Percentiles rank a stretch among this genome's conserved stretches.
Evolutionary conservation across 2,113 vertebrate species (phyloP).

Genomic region (Leucopsar rothschildi): DNA sequence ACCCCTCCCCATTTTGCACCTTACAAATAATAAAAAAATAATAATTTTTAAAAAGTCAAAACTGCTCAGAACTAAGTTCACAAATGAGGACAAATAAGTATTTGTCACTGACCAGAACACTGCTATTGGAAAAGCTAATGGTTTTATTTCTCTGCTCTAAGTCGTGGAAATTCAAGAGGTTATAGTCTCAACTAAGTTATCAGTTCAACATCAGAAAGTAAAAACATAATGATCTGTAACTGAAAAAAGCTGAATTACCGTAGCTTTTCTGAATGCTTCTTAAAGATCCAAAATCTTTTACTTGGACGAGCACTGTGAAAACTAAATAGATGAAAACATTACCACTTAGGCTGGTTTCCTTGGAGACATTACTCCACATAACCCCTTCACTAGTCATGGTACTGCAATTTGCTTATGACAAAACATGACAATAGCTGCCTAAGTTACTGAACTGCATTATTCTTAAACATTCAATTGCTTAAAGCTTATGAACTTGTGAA

Average conservation of each 20-base stretch:
- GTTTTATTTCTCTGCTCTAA: neutral
- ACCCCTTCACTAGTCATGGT: neutral
- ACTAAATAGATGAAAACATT: conserved; percentile 68
- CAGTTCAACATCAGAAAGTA: neutral
- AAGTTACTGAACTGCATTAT: neutral
- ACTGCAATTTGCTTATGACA: neutral
- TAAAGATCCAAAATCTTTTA: conserved; percentile 83
- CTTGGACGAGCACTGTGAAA: conserved; percentile 88
- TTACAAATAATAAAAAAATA: neutral
- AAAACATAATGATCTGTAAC: neutral
- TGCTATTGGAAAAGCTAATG: neutral
- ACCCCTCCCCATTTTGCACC: neutral
- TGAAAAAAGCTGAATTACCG: conserved; percentile 69
- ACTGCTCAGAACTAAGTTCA: neutral
- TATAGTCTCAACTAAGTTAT: neutral
- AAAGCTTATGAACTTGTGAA: neutral
- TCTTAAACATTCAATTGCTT: neutral
- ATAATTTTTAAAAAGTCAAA: neutral
- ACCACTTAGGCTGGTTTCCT: neutral
- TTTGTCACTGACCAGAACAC: neutral
- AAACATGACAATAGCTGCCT: neutral
- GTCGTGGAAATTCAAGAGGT: neutral
- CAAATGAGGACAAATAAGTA: neutral
- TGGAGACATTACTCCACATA: neutral
- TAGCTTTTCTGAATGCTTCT: conserved; percentile 71